Evolutionary conservation across 1,140 invertebrate genomes (phyloP).

Genomic region (Ceratoteleas bidentatus): DNA sequence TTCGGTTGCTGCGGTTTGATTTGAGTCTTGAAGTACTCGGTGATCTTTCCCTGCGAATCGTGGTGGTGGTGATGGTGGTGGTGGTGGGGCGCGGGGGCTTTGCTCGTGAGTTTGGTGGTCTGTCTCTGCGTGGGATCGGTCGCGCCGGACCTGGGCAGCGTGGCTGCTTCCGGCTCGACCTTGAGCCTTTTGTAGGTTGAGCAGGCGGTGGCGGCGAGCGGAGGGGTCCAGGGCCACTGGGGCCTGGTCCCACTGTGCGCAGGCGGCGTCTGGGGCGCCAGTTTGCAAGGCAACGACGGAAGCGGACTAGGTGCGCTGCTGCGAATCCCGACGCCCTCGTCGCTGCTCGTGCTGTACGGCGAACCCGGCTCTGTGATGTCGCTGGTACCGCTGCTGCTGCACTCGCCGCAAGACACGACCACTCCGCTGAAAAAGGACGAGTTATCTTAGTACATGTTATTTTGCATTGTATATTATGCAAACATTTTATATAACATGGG

Average conservation of each 20-base stretch:
- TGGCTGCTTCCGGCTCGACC: constrained; percentile 77
- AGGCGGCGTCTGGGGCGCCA: too few species aligned
- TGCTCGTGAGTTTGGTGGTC: constrained; percentile 51
- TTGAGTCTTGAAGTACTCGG: constrained; percentile 90
- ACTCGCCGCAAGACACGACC: too few species aligned
- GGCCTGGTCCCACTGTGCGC: constrained; percentile 75
- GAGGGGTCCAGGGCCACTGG: constrained; percentile 80
- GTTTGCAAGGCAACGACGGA: too few species aligned
- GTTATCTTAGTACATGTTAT: too few species aligned
- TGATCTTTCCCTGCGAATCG: constrained; percentile 85
- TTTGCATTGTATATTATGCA: too few species aligned
- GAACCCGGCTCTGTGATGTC: too few species aligned
- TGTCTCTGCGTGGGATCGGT: constrained; percentile 72
- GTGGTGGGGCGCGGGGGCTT: constrained; percentile 45
- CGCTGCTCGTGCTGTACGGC: too few species aligned
- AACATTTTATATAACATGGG: too few species aligned
- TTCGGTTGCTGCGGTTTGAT: constrained; percentile 85
- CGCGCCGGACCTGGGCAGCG: constrained; percentile 72
- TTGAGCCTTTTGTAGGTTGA: constrained; percentile 77
- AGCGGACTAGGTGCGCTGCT: too few species aligned
- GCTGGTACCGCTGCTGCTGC: too few species aligned
- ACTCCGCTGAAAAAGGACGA: too few species aligned
- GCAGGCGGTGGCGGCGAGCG: constrained; percentile 76
- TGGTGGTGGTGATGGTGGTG: constrained; percentile 69
- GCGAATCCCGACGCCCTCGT: too few species aligned